phyloP scores from a whole-genome alignment of 2,113 vertebrate species.

The Myrmecobius fasciatus region DNA sequence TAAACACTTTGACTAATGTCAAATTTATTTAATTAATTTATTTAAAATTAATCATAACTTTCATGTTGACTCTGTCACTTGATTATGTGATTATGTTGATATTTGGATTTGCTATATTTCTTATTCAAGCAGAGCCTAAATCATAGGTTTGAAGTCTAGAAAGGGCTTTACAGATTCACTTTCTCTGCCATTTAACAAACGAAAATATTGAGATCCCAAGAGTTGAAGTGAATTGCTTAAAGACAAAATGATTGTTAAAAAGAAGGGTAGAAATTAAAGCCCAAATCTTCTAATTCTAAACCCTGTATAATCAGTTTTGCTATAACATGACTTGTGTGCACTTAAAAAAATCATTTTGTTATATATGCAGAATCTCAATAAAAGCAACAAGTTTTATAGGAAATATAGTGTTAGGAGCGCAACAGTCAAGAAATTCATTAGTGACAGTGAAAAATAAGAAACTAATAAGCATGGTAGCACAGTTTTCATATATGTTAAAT shows the following conservation, averaged over 20 bases:
- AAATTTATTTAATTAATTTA: neutral
- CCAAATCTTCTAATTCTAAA: neutral
- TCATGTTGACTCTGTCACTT: neutral
- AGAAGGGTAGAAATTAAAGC: neutral
- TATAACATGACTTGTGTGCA: neutral
- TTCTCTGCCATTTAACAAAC: neutral
- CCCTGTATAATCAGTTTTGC: neutral
- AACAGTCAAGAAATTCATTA: neutral
- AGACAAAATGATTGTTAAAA: neutral
- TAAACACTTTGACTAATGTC: constrained; percentile 10
- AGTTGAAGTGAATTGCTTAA: neutral
- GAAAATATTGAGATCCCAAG: neutral
- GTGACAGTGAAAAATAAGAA: neutral
- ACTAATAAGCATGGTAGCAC: neutral
- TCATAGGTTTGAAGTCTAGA: neutral
- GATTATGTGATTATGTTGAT: neutral
- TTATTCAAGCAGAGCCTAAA: constrained; percentile 1
- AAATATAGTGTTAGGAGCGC: too few species aligned
- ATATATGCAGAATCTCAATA: neutral
- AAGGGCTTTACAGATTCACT: neutral
- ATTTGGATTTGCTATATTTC: neutral
- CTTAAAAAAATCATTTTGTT: neutral
- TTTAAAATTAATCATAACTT: neutral
- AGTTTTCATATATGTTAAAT: neutral
- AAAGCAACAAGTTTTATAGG: neutral